Percentiles rank a stretch among this genome's conserved stretches.
These are phyloP conservation scores for Drosophila santomea DNA, from an alignment of 1,140 invertebrate genomes.

Conservation along the genomic window DNA sequence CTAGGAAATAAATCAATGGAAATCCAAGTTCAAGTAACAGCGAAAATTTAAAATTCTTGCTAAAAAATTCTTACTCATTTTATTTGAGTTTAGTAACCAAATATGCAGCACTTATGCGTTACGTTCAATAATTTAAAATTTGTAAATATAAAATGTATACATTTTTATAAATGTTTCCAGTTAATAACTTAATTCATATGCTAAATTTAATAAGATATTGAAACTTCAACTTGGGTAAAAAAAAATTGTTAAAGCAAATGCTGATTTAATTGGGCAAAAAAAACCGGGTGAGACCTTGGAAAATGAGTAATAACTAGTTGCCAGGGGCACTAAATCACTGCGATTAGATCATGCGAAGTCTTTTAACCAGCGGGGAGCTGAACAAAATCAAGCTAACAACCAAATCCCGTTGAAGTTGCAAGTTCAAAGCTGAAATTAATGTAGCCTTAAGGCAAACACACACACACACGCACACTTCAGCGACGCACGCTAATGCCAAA, in stretches of 20 bases:
- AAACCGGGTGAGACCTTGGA: slow-evolving; percentile 24
- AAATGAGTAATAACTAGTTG: slow-evolving; percentile 11
- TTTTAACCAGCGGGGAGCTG: slow-evolving; percentile 10
- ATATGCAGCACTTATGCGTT: too few relatives aligned
- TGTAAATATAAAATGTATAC: too few relatives aligned
- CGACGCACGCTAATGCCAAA: background rate
- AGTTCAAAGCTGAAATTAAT: slow-evolving; percentile 54
- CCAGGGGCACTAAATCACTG: slow-evolving; percentile 16
- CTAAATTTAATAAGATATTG: too few relatives aligned
- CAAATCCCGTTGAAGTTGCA: slow-evolving; percentile 28
- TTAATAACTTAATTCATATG: too few relatives aligned
- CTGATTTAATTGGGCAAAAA: background rate
- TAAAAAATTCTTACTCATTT: background rate
- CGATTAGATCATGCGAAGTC: slow-evolving; percentile 53
- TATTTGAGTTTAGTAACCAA: too few relatives aligned
- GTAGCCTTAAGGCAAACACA: slow-evolving; percentile 9
- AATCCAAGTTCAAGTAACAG: background rate
- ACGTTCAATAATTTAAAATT: too few relatives aligned
- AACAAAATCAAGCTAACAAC: slow-evolving; percentile 27
- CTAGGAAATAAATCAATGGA: background rate
- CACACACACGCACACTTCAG: slow-evolving; percentile 5
- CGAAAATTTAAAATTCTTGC: background rate
- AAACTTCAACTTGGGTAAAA: too few relatives aligned
- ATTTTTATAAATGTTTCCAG: too few relatives aligned
- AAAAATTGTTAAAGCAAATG: too few relatives aligned